Conservation (phyloP, 2,888 invertebrate genomes). For the Gibbula magus region DNA sequence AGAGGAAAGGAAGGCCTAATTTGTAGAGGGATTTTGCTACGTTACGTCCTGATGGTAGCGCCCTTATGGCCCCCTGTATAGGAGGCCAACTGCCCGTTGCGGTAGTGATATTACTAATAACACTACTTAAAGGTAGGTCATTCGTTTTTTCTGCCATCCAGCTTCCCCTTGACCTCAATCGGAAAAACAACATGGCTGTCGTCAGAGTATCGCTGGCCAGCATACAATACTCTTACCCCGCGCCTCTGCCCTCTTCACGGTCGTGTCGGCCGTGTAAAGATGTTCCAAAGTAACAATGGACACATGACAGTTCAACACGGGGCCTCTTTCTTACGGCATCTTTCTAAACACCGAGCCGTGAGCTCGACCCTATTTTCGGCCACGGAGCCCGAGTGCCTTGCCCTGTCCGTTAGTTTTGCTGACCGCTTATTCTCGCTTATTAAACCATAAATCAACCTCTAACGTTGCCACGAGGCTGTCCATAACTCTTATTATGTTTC, state of each 20-base stretch:
- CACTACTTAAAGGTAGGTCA: background rate
- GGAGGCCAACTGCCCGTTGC: background rate
- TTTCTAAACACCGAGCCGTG: background rate
- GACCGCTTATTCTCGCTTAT: background rate
- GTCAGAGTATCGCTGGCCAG: background rate
- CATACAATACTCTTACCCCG: background rate
- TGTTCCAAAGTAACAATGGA: too few species aligned
- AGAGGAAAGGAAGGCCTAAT: background rate
- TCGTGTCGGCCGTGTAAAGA: background rate
- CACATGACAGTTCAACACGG: too few species aligned
- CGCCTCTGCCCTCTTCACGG: background rate
- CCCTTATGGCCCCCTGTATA: background rate
- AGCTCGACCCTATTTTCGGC: background rate
- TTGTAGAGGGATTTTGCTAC: slow-evolving; percentile 8
- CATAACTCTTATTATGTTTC: too few species aligned
- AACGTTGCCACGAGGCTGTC: too few species aligned
- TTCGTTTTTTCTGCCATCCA: background rate
- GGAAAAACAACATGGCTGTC: slow-evolving; percentile 8
- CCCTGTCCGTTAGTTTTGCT: background rate
- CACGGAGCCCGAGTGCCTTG: background rate
- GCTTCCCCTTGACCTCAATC: background rate
- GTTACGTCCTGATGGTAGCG: background rate
- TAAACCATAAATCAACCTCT: background rate
- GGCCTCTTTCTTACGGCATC: background rate
- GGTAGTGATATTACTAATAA: background rate